phyloP scores from a whole-genome alignment of 2,888 invertebrate genomes.

The Sturmia bella region DNA sequence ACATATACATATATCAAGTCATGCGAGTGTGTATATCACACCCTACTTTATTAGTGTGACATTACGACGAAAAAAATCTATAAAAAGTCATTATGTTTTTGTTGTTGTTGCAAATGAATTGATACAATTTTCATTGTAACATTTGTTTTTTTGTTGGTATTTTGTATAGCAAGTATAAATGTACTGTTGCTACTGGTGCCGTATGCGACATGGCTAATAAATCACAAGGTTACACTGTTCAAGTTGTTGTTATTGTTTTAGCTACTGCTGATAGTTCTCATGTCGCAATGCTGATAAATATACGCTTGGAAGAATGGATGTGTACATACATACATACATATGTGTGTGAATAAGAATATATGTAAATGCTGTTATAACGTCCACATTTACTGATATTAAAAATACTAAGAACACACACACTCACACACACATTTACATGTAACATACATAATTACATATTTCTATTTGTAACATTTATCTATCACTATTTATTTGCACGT shows the following conservation, averaged over 20 bases:
- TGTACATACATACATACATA: slow-evolving; percentile 35
- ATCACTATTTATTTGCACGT: slow-evolving; percentile 14
- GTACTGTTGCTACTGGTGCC: slow-evolving; percentile 74
- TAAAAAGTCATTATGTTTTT: slow-evolving; percentile 43
- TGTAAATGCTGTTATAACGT: slow-evolving; percentile 62
- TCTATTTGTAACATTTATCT: slow-evolving; percentile 9
- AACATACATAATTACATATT: neutral
- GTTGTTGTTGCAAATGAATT: slow-evolving; percentile 62
- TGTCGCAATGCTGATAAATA: slow-evolving; percentile 70
- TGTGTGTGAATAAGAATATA: slow-evolving; percentile 43
- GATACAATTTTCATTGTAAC: slow-evolving; percentile 66
- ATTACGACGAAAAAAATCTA: slow-evolving; percentile 26
- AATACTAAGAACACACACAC: slow-evolving; percentile 10
- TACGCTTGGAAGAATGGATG: slow-evolving; percentile 26
- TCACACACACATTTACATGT: slow-evolving; percentile 15
- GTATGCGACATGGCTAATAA: slow-evolving; percentile 80
- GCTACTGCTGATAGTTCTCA: slow-evolving; percentile 67
- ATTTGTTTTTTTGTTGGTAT: slow-evolving; percentile 61
- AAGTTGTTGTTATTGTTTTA: slow-evolving; percentile 71
- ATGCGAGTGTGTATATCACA: slow-evolving; percentile 44
- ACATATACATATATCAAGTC: neutral
- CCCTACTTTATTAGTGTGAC: slow-evolving; percentile 63
- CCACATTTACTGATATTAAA: slow-evolving; percentile 52
- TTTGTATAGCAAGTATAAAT: slow-evolving; percentile 62
- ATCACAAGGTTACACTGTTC: slow-evolving; percentile 81